Evolutionary conservation across 2,888 invertebrate genomes (phyloP).

Genomic region (Drosophila neonasuta): DNA sequence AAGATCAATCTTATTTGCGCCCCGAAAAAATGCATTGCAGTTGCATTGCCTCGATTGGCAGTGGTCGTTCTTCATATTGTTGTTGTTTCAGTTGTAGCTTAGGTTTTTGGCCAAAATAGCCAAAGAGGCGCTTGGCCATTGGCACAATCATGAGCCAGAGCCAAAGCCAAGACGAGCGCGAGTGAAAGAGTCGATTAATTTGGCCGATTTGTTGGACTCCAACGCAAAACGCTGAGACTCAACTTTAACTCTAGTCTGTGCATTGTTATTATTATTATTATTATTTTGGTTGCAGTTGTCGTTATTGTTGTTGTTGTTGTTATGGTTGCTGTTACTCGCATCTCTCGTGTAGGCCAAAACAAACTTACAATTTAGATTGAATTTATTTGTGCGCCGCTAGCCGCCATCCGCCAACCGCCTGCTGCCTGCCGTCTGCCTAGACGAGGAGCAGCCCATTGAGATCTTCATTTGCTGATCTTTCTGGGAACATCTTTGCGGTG

Average conservation of each 20-base stretch:
- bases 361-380: conserved; percentile 80
- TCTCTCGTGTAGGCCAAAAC: conserved; percentile 71
- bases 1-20: conserved; percentile 79
- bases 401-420: conserved; percentile 32
- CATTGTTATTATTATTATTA: conserved; percentile 64
- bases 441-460: conserved; percentile 77
- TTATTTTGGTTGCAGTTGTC: conserved; percentile 32
- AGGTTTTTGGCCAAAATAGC: conserved; percentile 49
- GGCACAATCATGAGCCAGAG: conserved; percentile 51
- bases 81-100: background rate
- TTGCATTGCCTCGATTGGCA: conserved; percentile 23
- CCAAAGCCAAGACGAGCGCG: conserved; percentile 16
- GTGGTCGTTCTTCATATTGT: conserved; percentile 4
- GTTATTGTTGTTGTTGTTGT: conserved; percentile 42
- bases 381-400: conserved; percentile 74
- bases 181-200: conserved; percentile 68
- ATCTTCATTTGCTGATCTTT: conserved; percentile 81
- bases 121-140: conserved; percentile 62
- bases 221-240: conserved; percentile 37
- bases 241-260: conserved; percentile 48
- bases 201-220: conserved; percentile 49
- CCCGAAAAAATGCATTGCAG: conserved; percentile 53
- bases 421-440: conserved; percentile 39
- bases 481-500: conserved; percentile 80
- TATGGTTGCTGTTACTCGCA: conserved; percentile 43